Evolutionary conservation across 2,888 invertebrate species (phyloP), one percentile per base, ranked within the genome.

Genomic region (Pterostichus niger): DNA sequence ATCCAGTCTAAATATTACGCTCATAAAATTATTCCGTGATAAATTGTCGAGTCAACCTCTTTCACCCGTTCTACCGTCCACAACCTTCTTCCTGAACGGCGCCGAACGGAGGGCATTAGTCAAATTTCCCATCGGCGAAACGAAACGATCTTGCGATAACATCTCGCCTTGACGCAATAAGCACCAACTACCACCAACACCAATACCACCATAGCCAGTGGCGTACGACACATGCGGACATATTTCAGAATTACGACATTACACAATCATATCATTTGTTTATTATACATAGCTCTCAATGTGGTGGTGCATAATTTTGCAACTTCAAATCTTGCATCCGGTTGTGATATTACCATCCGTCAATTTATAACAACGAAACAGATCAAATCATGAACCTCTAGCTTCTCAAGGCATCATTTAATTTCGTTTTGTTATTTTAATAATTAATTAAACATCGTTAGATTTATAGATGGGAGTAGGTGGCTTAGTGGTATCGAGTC

Each of bases 21-120:
- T 10, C n/a, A 13, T 33, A 64, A 64, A 59, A 40, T 35, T 56
- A 76, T 76, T 59, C 59, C 40, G 77, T 78, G 77, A 78, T 78
- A 59, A 78, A 56, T 78, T n/a, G 71, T 13, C 71, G 40, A 17
- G 44, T 71, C 59, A 59, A 59, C 59, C 31, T 17, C 31, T 59
- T 9, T 15, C 59, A 17, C 13, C 31, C 35, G 2, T 31, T n/a
- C 35, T 24, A 33, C 64, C 64, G 13, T 64, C 31, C 64, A 31
- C 13, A 49, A 35, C 33, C 64, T n/a, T 64, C 64, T 64, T 64
- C 64, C 64, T 64, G 64, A 31, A 31, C 31, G 24, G 31, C 59
- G 44, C 71, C 15, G 15, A 17, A 10, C 71, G 46, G 7, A 71
- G 49, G 49, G 49, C 71, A 71, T 71, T 71, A 71, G 46, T 71